These are phyloP conservation scores for Tetragonula clypearis DNA, from an alignment of 1,140 invertebrate genomes.

Conservation along the genomic window DNA sequence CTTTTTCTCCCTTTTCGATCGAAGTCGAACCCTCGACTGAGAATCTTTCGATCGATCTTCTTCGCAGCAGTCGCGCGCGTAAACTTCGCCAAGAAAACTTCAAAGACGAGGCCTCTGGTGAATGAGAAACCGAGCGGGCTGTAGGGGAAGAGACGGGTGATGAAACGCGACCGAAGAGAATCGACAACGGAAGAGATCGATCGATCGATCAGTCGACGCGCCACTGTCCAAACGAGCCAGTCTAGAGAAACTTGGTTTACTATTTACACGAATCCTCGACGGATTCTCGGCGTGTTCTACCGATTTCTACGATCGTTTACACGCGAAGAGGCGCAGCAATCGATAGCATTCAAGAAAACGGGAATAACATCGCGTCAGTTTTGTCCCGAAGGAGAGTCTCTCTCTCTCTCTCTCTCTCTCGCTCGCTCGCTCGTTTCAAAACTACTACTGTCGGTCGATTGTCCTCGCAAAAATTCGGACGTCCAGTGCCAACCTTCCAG, in stretches of 20 bases:
- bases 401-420: too few species aligned
- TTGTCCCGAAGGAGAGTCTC: slow-evolving; percentile 30
- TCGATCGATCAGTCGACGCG: neutral
- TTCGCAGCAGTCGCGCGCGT: neutral
- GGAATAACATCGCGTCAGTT: slow-evolving; percentile 27
- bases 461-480: slow-evolving; percentile 64
- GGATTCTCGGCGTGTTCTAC: slow-evolving; percentile 37
- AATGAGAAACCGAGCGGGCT: neutral
- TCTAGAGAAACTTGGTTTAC: slow-evolving; percentile 14
- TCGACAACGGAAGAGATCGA: neutral
- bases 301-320: slow-evolving; percentile 46
- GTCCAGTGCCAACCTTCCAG: neutral
- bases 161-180: too few species aligned
- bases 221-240: slow-evolving; percentile 30
- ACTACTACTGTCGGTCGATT: slow-evolving; percentile 61
- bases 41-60: neutral
- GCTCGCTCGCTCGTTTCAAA: neutral
- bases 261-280: slow-evolving; percentile 49
- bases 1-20: too few species aligned
- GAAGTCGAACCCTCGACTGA: too few species aligned
- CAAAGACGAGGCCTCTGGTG: neutral
- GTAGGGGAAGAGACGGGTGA: neutral
- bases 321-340: slow-evolving; percentile 37
- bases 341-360: slow-evolving; percentile 19
- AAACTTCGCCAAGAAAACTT: neutral